Evolutionary conservation across 2,113 vertebrate genomes (phyloP), one percentile per base, ranked within the genome.

Genomic region (Anguilla rostrata): DNA sequence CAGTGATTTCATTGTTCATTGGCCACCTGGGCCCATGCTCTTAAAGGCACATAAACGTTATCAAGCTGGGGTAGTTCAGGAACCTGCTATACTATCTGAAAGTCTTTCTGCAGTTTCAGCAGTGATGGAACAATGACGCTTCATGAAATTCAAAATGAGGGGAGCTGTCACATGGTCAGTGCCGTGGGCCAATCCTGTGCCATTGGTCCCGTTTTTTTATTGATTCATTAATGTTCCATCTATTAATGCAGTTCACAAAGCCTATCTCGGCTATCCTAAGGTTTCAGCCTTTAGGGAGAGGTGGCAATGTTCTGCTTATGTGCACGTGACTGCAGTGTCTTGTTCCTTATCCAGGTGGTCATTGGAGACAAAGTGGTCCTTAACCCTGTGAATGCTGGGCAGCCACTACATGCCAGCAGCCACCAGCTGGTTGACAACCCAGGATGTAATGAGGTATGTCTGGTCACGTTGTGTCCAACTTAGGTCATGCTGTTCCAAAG

Each of bases 341-440:
- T 87, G 49, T 84, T 41, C 80, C 0, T 89, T 81, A 88, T 83
- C 84, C 91, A 99, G 98, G 98, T 99, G 92, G 98, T 99, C 85
- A 99, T 99, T 46, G 98, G 98, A 18, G 98, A 99, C 93, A 99
- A 99, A 90, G 98, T 99, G 29, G 98, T 99, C 20, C 94, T 99
- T 91, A 99, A 99, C 91, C 98, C 98, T 0, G 98, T 99, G 88
- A 99, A 99, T 0, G 98, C 98, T 0, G 98, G 98, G 34, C 98
- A 99, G 92, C 98, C 98, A 0, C 96, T 99, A 11, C 98, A 99
- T 0, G 98, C 98, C 88, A 99, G 98, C 88, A 97, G 97, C 85
- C 98, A 99, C 87, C 98, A 99, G 90, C 96, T 99, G 0, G 96
- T 99, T 0, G 98, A 99, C 88, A 99, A 99, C 88, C 98, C 98